phyloP scores from a whole-genome alignment of 1,140 invertebrate species.

The Nephila pilipes region DNA sequence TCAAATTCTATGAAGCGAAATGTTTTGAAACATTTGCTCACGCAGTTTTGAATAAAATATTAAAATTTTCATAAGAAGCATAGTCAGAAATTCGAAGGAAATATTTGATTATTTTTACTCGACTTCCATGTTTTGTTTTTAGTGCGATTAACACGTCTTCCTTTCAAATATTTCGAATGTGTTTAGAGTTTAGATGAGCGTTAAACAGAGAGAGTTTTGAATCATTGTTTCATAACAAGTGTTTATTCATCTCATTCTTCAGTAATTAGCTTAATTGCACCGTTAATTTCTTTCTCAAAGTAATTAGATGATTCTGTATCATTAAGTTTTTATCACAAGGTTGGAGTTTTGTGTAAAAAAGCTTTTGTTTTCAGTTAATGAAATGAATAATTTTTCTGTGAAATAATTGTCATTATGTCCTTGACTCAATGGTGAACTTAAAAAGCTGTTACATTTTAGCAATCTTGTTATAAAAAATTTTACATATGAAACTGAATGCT shows the following conservation, averaged over 20 bases:
- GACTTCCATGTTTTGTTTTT: not conserved
- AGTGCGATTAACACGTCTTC: not conserved
- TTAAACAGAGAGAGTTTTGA: not conserved
- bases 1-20: too few relatives aligned
- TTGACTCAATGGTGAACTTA: too few relatives aligned
- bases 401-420: too few relatives aligned
- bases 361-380: too few relatives aligned
- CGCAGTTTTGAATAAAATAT: too few relatives aligned
- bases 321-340: not conserved
- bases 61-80: too few relatives aligned
- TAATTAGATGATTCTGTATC: not conserved
- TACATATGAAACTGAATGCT: too few relatives aligned
- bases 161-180: not conserved
- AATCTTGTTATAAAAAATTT: too few relatives aligned
- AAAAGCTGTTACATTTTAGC: too few relatives aligned
- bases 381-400: too few relatives aligned
- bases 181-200: not conserved
- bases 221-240: not conserved
- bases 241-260: not conserved
- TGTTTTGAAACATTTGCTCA: too few relatives aligned
- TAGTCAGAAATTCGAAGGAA: too few relatives aligned
- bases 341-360: not conserved
- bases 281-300: not conserved
- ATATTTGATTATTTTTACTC: not conserved
- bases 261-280: not conserved